These are phyloP conservation scores for Limnodromus scolopaceus DNA, from an alignment of 2,797 vertebrate genomes.

Conservation along the genomic window DNA sequence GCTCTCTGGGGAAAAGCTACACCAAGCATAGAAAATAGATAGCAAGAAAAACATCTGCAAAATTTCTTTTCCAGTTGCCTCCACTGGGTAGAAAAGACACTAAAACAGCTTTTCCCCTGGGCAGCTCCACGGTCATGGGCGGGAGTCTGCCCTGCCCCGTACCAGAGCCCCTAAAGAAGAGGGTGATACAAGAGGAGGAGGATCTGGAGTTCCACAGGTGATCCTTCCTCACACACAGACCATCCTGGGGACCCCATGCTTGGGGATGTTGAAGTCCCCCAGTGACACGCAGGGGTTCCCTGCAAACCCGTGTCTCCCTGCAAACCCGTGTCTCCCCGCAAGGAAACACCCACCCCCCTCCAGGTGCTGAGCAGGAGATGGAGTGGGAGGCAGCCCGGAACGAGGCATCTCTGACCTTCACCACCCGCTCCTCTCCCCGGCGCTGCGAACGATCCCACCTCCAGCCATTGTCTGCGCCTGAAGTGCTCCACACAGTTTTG, in stretches of 20 bases:
- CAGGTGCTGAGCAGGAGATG: neutral
- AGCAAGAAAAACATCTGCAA: neutral
- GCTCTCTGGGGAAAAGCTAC: neutral
- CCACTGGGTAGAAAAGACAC: neutral
- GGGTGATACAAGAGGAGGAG: neutral
- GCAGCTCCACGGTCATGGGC: neutral
- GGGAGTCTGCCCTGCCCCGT: neutral
- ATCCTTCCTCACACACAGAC: neutral
- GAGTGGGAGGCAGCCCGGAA: neutral
- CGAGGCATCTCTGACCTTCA: neutral
- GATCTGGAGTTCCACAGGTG: neutral
- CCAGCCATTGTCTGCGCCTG: neutral
- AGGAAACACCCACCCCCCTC: neutral
- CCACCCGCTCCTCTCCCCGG: accelerated
- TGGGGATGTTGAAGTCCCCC: neutral
- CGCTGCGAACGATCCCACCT: neutral
- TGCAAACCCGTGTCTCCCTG: neutral
- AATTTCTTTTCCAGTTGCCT: neutral
- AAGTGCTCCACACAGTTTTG: neutral
- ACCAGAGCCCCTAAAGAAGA: neutral
- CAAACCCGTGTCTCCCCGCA: accelerated
- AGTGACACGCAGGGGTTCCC: neutral
- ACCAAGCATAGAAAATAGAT: neutral
- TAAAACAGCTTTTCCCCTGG: neutral
- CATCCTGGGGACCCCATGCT: neutral